A percentile compares a stretch with the other conserved stretches of the same genome.
phyloP scores from a whole-genome alignment of 2,113 vertebrate genomes.

The Sisor rabdophorus region DNA sequence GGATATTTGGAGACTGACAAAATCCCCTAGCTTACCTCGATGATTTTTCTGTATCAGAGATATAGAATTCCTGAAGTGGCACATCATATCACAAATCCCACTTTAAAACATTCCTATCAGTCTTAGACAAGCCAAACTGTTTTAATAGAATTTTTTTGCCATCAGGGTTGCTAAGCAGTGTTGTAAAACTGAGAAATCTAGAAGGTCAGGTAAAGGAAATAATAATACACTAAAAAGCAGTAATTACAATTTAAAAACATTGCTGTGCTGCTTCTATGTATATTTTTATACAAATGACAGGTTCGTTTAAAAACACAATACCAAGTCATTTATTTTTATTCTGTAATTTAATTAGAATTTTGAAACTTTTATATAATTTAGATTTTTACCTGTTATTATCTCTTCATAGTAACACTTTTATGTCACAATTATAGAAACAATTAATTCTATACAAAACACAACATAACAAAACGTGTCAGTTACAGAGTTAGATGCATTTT shows the following conservation, averaged over 20 bases:
- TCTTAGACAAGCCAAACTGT: neutral
- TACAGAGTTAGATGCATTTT: too few species aligned
- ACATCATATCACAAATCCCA: neutral
- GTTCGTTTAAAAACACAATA: too few species aligned
- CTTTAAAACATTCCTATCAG: neutral
- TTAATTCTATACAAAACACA: too few species aligned
- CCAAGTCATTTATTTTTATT: too few species aligned
- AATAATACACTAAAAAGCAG: neutral
- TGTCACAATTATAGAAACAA: too few species aligned
- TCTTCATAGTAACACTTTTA: too few species aligned
- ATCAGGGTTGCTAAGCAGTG: neutral
- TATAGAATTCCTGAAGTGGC: neutral
- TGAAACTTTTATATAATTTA: too few species aligned
- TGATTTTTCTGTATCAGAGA: neutral
- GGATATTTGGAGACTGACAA: slow-evolving; percentile 4
- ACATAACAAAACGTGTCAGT: too few species aligned
- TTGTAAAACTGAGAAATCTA: neutral
- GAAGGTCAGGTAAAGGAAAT: neutral
- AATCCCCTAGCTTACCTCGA: neutral
- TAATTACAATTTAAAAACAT: neutral
- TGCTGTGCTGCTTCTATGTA: neutral
- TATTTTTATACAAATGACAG: neutral
- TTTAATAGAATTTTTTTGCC: neutral
- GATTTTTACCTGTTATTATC: too few species aligned
- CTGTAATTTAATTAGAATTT: too few species aligned